These are phyloP conservation scores for Psammodynastes pulverulentus DNA, from an alignment of 2,113 vertebrate genomes.

Conservation along the genomic window DNA sequence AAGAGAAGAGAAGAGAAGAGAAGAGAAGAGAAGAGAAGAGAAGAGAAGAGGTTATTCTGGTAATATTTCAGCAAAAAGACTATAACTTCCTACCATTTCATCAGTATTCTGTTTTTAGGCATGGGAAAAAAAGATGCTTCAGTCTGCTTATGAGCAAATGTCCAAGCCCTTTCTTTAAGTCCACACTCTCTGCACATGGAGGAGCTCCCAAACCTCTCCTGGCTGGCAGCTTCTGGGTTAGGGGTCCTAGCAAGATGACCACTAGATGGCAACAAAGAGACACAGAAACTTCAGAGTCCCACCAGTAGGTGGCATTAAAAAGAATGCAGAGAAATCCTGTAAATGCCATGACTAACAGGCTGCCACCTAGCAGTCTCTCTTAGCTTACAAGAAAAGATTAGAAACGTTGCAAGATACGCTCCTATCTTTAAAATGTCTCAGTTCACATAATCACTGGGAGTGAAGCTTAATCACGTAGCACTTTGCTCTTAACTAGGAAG, in stretches of 20 bases:
- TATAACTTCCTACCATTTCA: background rate
- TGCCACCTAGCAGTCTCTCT: background rate
- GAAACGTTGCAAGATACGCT: background rate
- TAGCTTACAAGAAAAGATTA: background rate
- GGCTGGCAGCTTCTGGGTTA: background rate
- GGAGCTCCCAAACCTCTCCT: background rate
- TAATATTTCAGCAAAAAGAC: background rate
- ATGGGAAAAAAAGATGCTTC: background rate
- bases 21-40: too few relatives aligned
- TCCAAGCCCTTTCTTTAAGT: background rate
- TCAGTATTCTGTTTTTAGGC: background rate
- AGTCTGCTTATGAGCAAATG: background rate
- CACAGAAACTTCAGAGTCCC: background rate
- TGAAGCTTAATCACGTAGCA: background rate
- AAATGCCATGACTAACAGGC: background rate
- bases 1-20: too few relatives aligned
- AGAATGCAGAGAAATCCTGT: background rate
- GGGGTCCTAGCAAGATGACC: background rate
- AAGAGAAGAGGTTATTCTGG: background rate
- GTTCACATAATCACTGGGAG: background rate
- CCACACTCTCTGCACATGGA: background rate
- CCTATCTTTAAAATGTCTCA: background rate
- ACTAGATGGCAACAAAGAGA: background rate
- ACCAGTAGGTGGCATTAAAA: background rate
- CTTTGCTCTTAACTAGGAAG: background rate